A percentile compares a stretch with the other conserved stretches of the same genome.
These are phyloP conservation scores for Ellobius talpinus DNA, from an alignment of 2,113 vertebrate species.

Conservation along the genomic window DNA sequence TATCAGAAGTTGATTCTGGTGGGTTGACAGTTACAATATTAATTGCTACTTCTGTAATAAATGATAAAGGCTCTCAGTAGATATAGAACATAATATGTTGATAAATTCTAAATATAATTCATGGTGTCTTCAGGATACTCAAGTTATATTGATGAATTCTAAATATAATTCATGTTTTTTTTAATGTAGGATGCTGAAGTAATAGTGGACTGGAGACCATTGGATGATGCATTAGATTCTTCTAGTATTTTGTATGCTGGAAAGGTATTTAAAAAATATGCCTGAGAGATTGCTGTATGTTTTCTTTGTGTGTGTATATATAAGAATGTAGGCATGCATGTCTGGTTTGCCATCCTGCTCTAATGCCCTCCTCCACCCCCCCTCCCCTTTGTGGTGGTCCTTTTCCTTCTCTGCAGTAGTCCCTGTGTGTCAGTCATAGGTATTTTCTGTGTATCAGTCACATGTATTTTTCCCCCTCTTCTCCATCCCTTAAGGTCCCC, in stretches of 20 bases:
- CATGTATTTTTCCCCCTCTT: neutral
- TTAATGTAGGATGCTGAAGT: slow-evolving; percentile 92
- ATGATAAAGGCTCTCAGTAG: no score
- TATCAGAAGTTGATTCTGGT: no score
- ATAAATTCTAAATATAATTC: slow-evolving; percentile 49
- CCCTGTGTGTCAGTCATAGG: no score
- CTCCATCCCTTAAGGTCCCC: neutral
- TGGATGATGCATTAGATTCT: slow-evolving; percentile 94
- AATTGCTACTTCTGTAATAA: no score
- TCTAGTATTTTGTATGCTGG: slow-evolving; percentile 97
- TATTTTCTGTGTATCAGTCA: neutral
- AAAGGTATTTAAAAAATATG: slow-evolving; percentile 88
- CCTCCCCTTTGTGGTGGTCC: neutral
- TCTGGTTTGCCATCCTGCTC: neutral
- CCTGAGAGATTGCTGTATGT: neutral
- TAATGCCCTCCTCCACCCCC: neutral
- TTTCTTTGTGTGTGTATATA: neutral
- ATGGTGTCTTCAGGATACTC: slow-evolving; percentile 90
- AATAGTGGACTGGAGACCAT: slow-evolving; percentile 94
- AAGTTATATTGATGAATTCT: slow-evolving; percentile 82
- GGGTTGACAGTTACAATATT: no score
- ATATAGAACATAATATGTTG: slow-evolving; percentile 13
- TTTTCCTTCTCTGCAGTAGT: neutral
- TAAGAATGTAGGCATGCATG: neutral
- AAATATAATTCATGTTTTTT: slow-evolving; percentile 62